Percentiles rank a stretch among this genome's conserved stretches.
Evolutionary conservation across 2,113 vertebrate genomes (phyloP).

Genomic region (Labrus mixtus): DNA sequence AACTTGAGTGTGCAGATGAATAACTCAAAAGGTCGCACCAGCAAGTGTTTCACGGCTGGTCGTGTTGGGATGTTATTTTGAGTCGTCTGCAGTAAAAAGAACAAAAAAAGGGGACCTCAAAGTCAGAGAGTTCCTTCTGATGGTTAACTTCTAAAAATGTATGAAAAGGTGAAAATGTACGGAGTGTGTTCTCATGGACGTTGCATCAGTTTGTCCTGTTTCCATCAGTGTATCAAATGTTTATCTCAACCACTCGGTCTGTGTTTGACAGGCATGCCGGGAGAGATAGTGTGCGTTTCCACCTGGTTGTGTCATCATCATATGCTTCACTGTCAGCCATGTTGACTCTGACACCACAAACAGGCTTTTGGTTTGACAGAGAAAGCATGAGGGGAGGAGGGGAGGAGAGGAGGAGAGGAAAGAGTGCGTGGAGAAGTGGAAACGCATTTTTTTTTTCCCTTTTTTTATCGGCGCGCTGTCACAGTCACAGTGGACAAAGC

Average conservation of each 20-base stretch:
- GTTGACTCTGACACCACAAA: slow-evolving; percentile 44
- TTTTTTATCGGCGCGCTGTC: slow-evolving; percentile 46
- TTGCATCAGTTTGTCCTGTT: slow-evolving; percentile 6
- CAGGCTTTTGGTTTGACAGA: slow-evolving; percentile 34
- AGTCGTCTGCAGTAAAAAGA: too few species aligned
- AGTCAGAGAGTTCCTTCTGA: too few species aligned
- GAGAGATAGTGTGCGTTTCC: slow-evolving; percentile 40
- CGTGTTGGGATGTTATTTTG: too few species aligned
- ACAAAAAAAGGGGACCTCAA: too few species aligned
- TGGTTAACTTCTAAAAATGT: background rate
- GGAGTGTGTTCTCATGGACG: background rate
- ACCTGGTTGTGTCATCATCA: slow-evolving; percentile 56
- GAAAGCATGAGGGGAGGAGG: slow-evolving; percentile 2
- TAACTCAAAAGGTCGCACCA: too few species aligned
- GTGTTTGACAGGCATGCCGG: slow-evolving; percentile 22
- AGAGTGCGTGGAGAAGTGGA: slow-evolving; percentile 34
- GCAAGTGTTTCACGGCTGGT: too few species aligned
- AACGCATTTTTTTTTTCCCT: slow-evolving; percentile 11
- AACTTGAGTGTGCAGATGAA: too few species aligned
- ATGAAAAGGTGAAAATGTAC: too few species aligned
- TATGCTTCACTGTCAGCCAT: slow-evolving; percentile 54
- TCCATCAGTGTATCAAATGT: slow-evolving; percentile 16
- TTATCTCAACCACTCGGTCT: slow-evolving; percentile 19
- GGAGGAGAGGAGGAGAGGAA: slow-evolving; percentile 23
- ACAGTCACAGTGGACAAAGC: slow-evolving; percentile 32